Evolutionary conservation across 2,888 invertebrate species (phyloP).

Genomic region (Dryobota labecula): DNA sequence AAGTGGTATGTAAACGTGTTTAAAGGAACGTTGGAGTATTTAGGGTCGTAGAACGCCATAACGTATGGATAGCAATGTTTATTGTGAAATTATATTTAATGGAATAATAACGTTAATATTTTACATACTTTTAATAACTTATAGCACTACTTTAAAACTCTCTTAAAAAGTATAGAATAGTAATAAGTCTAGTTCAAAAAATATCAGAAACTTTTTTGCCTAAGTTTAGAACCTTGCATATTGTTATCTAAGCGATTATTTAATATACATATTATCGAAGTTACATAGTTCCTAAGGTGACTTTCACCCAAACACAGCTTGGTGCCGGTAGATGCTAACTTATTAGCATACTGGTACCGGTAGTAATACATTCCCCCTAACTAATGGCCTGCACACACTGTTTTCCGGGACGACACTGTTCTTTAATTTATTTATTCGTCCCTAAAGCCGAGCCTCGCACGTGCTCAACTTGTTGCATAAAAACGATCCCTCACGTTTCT

Average conservation of each 20-base stretch:
- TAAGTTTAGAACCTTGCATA: background rate
- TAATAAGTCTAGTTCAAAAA: background rate
- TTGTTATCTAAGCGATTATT: constrained; percentile 45
- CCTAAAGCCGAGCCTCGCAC: constrained; percentile 58
- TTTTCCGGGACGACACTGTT: constrained; percentile 49
- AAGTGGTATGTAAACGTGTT: constrained; percentile 68
- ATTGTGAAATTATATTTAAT: constrained; percentile 30
- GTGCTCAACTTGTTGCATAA: constrained; percentile 68
- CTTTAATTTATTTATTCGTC: constrained; percentile 50
- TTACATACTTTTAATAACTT: background rate
- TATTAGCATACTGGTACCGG: constrained; percentile 73
- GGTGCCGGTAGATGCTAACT: constrained; percentile 67
- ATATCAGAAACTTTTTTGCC: background rate
- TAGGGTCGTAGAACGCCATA: constrained; percentile 50
- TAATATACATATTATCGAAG: constrained; percentile 46
- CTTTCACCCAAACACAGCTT: constrained; percentile 71
- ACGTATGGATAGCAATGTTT: constrained; percentile 40
- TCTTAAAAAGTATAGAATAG: background rate
- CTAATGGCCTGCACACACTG: constrained; percentile 46
- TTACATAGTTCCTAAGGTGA: constrained; percentile 50
- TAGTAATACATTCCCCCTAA: constrained; percentile 56
- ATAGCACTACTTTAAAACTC: background rate
- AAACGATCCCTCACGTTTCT: constrained; percentile 63
- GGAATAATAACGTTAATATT: constrained; percentile 3
- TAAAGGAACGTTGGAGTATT: constrained; percentile 75